Evolutionary conservation across 2,888 invertebrate genomes (phyloP).

Genomic region (Drosophila robusta): DNA sequence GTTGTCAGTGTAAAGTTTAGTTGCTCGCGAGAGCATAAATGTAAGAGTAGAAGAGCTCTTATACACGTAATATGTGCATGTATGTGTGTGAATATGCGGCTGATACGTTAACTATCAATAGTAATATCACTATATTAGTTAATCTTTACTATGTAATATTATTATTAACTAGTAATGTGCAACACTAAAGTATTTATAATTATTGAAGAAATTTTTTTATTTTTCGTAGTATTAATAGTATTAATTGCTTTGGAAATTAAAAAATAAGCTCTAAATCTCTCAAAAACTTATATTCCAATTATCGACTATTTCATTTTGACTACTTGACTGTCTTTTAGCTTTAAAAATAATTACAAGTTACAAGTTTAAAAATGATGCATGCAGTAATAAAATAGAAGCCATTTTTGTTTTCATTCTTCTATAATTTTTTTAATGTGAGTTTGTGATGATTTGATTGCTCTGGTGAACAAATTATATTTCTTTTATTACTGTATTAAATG

Average conservation of each 20-base stretch:
- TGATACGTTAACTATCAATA: background rate
- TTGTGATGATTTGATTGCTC: slow-evolving; percentile 45
- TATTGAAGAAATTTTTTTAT: background rate
- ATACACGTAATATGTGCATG: background rate
- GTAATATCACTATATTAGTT: too few relatives aligned
- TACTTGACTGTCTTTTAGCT: slow-evolving; percentile 19
- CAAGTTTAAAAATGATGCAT: slow-evolving; percentile 24
- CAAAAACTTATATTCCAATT: too few relatives aligned
- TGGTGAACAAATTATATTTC: slow-evolving; percentile 35
- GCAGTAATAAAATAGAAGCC: slow-evolving; percentile 26
- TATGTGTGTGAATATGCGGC: background rate
- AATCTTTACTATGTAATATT: background rate
- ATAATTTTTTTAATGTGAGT: slow-evolving; percentile 24
- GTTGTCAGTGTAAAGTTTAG: background rate
- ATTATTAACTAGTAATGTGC: background rate
- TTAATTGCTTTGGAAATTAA: too few relatives aligned
- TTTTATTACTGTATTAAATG: slow-evolving; percentile 19
- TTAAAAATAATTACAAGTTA: background rate
- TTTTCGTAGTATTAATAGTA: background rate
- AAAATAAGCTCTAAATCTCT: background rate
- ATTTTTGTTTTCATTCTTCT: background rate
- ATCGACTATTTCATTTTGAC: slow-evolving; percentile 1
- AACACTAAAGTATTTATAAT: background rate
- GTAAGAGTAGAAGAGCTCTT: background rate
- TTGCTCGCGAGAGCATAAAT: background rate